A percentile compares a stretch with the other conserved stretches of the same genome.
Conservation (phyloP, 2,113 vertebrate genomes). For the Pseudorasbora parva region DNA sequence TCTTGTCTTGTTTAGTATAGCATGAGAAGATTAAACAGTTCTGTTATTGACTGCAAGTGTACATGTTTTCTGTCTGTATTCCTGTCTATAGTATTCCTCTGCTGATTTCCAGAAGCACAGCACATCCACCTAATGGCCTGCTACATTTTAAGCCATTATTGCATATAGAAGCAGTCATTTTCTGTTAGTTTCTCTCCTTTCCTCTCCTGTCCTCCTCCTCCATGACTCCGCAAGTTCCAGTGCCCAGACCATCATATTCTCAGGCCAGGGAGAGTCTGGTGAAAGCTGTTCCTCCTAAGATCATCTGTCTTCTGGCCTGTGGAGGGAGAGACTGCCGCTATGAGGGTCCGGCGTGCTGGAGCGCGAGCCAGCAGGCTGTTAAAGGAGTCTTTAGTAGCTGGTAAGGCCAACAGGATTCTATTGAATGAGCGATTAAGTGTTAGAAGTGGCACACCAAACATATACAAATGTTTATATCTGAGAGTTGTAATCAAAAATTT, state of each 20-base stretch:
- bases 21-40: background rate
- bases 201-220: constrained; percentile 9
- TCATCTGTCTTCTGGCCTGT: constrained; percentile 80
- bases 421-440: background rate
- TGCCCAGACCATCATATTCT: constrained; percentile 78
- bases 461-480: background rate
- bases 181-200: constrained; percentile 10
- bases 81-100: background rate
- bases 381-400: constrained; percentile 81
- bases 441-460: background rate
- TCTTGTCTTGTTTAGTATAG: no score
- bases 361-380: constrained; percentile 75
- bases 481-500: background rate
- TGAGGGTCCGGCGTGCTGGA: constrained; percentile 80
- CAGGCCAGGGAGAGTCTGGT: constrained; percentile 80
- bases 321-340: constrained; percentile 80
- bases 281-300: constrained; percentile 74
- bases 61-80: background rate
- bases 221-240: constrained; percentile 64
- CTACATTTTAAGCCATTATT: constrained; percentile 20
- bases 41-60: background rate
- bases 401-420: constrained; percentile 57
- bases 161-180: background rate
- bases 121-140: background rate
- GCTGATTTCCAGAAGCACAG: background rate